A percentile compares a stretch with the other conserved stretches of the same genome.
These are phyloP conservation scores for Drosophila ficusphila DNA, from an alignment of 1,140 invertebrate genomes.

Conservation along the genomic window DNA sequence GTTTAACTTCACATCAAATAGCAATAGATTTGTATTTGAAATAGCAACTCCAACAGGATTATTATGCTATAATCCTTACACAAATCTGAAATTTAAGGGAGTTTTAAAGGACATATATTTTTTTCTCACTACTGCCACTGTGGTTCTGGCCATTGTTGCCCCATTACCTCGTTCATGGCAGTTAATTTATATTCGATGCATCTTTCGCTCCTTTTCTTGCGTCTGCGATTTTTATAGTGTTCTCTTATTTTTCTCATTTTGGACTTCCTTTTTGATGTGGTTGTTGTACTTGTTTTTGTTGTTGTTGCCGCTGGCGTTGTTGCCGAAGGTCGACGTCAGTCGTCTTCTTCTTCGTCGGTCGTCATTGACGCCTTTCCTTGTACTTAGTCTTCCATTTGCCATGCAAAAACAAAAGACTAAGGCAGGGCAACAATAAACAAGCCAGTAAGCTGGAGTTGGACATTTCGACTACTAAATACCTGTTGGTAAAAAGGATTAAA, in stretches of 20 bases:
- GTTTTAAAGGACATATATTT: too few species aligned
- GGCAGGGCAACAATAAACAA: constrained; percentile 34
- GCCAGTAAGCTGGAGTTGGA: neutral
- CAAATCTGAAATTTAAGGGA: too few species aligned
- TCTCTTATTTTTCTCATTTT: constrained; percentile 23
- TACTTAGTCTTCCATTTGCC: constrained; percentile 58
- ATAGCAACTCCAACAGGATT: too few species aligned
- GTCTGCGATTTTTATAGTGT: constrained; percentile 4
- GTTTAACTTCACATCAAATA: too few species aligned
- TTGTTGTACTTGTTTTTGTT: too few species aligned
- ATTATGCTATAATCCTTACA: too few species aligned
- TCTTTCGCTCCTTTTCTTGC: constrained; percentile 38
- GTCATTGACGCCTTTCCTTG: constrained; percentile 77
- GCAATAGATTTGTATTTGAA: too few species aligned
- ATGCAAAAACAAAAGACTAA: constrained; percentile 54
- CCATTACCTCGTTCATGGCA: constrained; percentile 73
- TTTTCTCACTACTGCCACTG: constrained; percentile 12
- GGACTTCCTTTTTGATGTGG: constrained; percentile 65
- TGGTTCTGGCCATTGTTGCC: constrained; percentile 50
- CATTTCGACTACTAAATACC: constrained; percentile 13
- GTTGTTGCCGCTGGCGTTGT: constrained; percentile 35
- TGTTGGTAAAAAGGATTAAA: too few species aligned
- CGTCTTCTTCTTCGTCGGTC: constrained; percentile 33
- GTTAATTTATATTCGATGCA: constrained; percentile 80
- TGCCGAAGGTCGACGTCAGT: constrained; percentile 40